Base-by-base conservation (phyloP, 2,797 vertebrate species). In the Naso thynnoides region DNA sequence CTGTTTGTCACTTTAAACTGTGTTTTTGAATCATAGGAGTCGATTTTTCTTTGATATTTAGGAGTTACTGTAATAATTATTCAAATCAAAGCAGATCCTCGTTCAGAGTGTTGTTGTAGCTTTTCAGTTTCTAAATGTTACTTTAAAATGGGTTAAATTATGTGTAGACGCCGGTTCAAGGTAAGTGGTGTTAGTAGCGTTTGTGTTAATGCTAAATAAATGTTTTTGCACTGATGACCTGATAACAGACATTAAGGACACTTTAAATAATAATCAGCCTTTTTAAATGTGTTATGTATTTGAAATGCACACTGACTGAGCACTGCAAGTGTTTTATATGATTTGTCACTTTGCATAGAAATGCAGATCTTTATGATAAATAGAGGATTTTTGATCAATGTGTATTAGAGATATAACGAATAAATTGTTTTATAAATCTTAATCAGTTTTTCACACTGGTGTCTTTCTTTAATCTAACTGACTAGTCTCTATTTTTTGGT, bases 171-270 rank as follows among this genome's bases (percentile, higher is more conserved):
- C 3, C 58, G 8, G 76, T 73, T 73, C 1, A 31, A 73, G 78
- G 70, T 78, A 78, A 82, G 73, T 78, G 55, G 15, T 69, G 38
- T 61, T 23, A 63, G 42, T 49, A 5, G 19, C n/a, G 63, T 61
- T 45, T 53, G 57, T 18, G 42, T 15, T 53, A 57, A 59, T 18
- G 42, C 18, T 53, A 24, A 61, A 60, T 11, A 73, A 41, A 60
- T 62, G 57, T 64, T 55, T 88, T 84, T 81, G 68, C 75, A 82
- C 55, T 55, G 42, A 82, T 85, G 70, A 78, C 19, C 47, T 64
- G 5, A 56, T 62, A n/a, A 66, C 33, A 44, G 7, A 60, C 16
- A 8, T 63, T 62, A 23, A 50, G 56, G 29, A 29, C 1, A 27
- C n/a, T 53, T 56, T 24, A 48, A 71, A 64, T 44, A 71, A 64